Evolutionary conservation across 2,888 invertebrate genomes (phyloP), one percentile per base, ranked within the genome.

Genomic region (Cremastinae sp.): DNA sequence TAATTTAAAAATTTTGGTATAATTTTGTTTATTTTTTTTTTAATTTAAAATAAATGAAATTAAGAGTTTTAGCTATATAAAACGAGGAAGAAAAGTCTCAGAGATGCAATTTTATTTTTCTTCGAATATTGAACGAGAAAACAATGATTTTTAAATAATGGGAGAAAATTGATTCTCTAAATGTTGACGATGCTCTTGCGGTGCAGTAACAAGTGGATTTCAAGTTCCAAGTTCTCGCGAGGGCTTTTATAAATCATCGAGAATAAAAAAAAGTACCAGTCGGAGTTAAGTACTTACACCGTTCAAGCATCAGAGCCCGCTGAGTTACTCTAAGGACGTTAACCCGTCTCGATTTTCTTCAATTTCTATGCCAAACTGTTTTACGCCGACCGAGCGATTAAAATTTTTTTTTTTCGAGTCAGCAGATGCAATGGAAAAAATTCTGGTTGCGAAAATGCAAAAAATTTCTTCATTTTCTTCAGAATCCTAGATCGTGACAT

Each of bases 231-330:
- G 22, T 74, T 53, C 55, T 41, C 65, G 9, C 28, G 66, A 76
- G 74, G 39, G 49, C 62, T 14, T 69, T 74, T 81, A 81, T 85
- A 85, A 84, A 84, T 82, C 79, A 78, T 62, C 81, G 75, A 78
- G 18, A 62, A 16, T n/a, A 56, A 16, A 69, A 69, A 69, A 83
- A 80, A 82, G 78, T 53, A 74, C 47, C 75, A 69, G 78, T 77
- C 65, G 80, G 83, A 65, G 82, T 72, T 84, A 83, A 85, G 86
- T 84, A 86, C 80, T 84, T 80, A 86, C 86, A 86, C 18, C 85
- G 84, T 86, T 86, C 77, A 75, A 79, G 77, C 86, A 86, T 86
- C 85, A 86, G 84, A 83, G 75, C 86, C 86, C 78, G 86, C 86
- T 86, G 86, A 49, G 86, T 81, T 82, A 51, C 69, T 28, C 68